Percentiles rank a stretch among this genome's conserved stretches.
Evolutionary conservation across 2,113 vertebrate genomes (phyloP).

Genomic region (Athene cunicularia): DNA sequence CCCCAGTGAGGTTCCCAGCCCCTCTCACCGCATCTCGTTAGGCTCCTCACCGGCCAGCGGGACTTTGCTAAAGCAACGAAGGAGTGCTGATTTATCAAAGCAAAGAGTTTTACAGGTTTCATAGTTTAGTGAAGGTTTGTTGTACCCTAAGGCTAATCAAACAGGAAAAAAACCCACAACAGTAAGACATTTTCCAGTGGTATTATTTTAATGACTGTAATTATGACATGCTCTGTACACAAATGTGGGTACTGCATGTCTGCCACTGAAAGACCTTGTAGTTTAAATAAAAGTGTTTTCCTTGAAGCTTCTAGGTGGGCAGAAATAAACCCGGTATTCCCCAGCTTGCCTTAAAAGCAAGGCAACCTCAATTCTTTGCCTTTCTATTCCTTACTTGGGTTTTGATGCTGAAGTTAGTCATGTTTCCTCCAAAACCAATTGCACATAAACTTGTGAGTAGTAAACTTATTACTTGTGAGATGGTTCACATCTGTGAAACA

Average conservation of each 20-base stretch:
- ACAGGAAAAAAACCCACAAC: not conserved
- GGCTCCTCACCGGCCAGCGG: accelerated
- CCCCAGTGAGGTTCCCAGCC: not conserved
- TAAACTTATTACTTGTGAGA: not conserved
- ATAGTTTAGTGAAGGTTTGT: not conserved
- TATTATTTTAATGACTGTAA: not conserved
- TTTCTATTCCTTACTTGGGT: not conserved
- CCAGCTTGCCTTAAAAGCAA: not conserved
- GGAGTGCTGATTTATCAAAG: not conserved
- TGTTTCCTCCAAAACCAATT: not conserved
- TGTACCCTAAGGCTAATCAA: not conserved
- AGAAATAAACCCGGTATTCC: not conserved
- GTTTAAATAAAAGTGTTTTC: not conserved
- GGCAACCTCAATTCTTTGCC: not conserved
- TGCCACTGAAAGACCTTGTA: not conserved
- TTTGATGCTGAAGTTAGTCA: not conserved
- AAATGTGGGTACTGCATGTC: accelerated
- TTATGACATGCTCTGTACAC: not conserved
- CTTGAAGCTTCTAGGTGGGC: not conserved
- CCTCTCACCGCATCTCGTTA: not conserved
- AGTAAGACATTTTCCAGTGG: not conserved
- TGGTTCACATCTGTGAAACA: not conserved
- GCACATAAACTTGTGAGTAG: not conserved
- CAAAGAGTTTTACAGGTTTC: not conserved
- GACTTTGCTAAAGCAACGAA: not conserved